Percentiles rank a stretch among this genome's conserved stretches.
These are phyloP conservation scores for Aleadryas rufinucha DNA, from an alignment of 2,113 vertebrate species.

Conservation along the genomic window DNA sequence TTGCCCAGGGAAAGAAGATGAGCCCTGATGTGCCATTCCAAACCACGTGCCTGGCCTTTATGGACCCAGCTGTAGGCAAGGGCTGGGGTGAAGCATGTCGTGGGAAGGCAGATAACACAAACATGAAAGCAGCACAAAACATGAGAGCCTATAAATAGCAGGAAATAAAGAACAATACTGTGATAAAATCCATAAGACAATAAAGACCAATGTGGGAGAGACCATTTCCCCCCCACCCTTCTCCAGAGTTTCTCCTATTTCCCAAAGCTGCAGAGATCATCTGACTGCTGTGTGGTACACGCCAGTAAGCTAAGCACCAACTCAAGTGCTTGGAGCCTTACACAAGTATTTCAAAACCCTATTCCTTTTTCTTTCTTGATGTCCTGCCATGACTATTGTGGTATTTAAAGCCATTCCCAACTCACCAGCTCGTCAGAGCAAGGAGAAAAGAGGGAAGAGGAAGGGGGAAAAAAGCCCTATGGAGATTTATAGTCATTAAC, in stretches of 20 bases:
- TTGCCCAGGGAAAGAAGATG: background rate
- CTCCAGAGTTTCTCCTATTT: slow-evolving; percentile 58
- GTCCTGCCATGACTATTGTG: slow-evolving; percentile 61
- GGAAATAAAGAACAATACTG: slow-evolving; percentile 67
- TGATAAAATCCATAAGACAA: slow-evolving; percentile 70
- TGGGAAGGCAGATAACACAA: slow-evolving; percentile 65
- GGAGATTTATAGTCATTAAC: slow-evolving; percentile 57
- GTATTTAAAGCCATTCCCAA: slow-evolving; percentile 61
- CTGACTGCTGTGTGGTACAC: slow-evolving; percentile 28
- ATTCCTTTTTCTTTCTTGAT: slow-evolving; percentile 53
- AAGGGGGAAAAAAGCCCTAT: background rate
- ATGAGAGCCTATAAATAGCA: slow-evolving; percentile 64
- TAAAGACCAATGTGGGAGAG: slow-evolving; percentile 62
- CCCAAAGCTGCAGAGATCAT: slow-evolving; percentile 59
- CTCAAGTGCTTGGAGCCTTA: slow-evolving; percentile 21
- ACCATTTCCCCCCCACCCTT: slow-evolving; percentile 45
- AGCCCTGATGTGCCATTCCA: background rate
- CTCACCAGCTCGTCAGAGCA: slow-evolving; percentile 41
- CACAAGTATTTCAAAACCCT: slow-evolving; percentile 50
- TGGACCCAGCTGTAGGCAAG: slow-evolving; percentile 32
- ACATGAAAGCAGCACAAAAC: slow-evolving; percentile 67
- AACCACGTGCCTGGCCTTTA: background rate
- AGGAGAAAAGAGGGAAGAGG: slow-evolving; percentile 15
- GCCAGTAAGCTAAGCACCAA: slow-evolving; percentile 8
- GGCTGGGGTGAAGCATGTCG: slow-evolving; percentile 41